Evolutionary conservation across 2,888 invertebrate genomes (phyloP), one percentile per base, ranked within the genome.

Genomic region (Lepidocyrtinus sp.): DNA sequence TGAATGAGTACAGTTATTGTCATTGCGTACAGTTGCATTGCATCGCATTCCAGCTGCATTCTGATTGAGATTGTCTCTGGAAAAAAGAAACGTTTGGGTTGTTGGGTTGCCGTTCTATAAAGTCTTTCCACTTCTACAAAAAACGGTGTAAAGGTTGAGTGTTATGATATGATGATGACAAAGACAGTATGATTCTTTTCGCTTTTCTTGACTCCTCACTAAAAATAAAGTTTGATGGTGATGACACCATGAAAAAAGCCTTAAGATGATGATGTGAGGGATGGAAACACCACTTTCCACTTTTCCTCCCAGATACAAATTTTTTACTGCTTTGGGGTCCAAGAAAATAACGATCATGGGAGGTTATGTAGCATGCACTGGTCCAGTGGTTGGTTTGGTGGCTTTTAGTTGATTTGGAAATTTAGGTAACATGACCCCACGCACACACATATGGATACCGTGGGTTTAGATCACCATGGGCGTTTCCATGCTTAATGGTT

Each of bases 61-160:
- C n/a, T n/a, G n/a, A n/a, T n/a, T n/a, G n/a, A n/a, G n/a, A n/a
- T n/a, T n/a, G n/a, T n/a, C n/a, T n/a, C 50, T 50, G 50, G 15
- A 50, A 50, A 50, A 17, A 12, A 12, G 50, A 17, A 36, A 50
- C 50, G 5, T 50, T n/a, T n/a, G 2, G 15, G 5, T 50, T 12
- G 12, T 50, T n/a, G n/a, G n/a, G n/a, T n/a, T n/a, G n/a, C n/a
- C n/a, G n/a, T n/a, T n/a, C n/a, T n/a, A n/a, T n/a, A n/a, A n/a
- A n/a, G n/a, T 74, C 74, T 12, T 71, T 70, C 65, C 65, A 24
- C 59, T 77, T 77, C 71, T 72, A 77, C 77, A 72, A 71, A 71
- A 75, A 77, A 72, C 72, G 77, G 72, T 77, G 77, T 77, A 67
- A 77, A 77, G 72, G 77, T 77, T 72, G 64, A 77, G 77, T 77